A percentile compares a stretch with the other conserved stretches of the same genome.
Conservation (phyloP, 2,113 vertebrate species). For the Prionailurus bengalensis region DNA sequence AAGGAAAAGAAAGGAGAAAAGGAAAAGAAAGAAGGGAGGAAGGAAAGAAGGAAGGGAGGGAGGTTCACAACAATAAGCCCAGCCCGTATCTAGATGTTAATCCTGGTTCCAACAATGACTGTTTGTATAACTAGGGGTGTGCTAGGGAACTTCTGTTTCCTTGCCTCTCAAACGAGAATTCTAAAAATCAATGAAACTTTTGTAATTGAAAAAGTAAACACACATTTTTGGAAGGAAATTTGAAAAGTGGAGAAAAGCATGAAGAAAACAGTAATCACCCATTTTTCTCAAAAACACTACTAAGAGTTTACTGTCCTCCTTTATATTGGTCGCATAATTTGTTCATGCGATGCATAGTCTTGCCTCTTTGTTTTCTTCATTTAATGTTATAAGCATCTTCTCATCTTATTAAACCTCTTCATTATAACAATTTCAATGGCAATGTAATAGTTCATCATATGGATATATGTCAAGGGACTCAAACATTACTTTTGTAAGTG, state of each 20-base stretch:
- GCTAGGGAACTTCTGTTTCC: neutral
- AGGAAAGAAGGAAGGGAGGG: no score
- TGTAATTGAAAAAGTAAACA: neutral
- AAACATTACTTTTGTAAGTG: neutral
- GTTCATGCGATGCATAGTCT: rapidly evolving
- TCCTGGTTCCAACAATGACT: neutral
- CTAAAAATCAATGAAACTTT: neutral
- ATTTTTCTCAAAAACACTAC: neutral
- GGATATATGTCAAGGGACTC: neutral
- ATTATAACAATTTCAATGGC: neutral
- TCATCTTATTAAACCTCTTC: neutral
- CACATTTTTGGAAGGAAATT: neutral
- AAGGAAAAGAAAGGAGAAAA: no score
- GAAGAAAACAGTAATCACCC: neutral
- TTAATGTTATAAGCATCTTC: neutral
- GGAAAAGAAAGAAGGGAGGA: no score
- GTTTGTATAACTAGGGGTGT: neutral
- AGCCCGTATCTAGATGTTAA: rapidly evolving
- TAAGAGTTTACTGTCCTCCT: neutral
- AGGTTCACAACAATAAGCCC: no score
- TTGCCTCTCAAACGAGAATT: neutral
- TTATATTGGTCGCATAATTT: neutral
- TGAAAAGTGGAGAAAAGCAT: neutral
- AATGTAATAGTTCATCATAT: neutral
- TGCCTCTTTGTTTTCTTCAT: neutral